Base-by-base conservation (phyloP, 2,113 vertebrate genomes). In the Etheostoma spectabile region DNA sequence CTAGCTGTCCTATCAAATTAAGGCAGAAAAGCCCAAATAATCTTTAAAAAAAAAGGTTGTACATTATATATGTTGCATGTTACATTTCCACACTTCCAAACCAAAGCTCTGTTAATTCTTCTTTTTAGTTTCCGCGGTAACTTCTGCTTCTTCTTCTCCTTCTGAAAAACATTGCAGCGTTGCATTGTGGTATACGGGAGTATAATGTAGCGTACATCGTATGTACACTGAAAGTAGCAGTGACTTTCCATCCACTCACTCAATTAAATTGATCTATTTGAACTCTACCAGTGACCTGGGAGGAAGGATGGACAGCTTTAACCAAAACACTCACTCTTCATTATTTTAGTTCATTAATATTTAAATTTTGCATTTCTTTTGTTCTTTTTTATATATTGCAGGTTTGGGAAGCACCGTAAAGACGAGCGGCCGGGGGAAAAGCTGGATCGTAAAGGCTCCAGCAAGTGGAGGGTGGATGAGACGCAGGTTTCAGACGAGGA, bases 401-500 rank as follows among this genome's bases (percentile, higher is more conserved):
- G 98, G 95, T 99, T 99, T 94, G 97, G 98, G 89, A 99, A 99
- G 94, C 94, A 99, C 94, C 96, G 98, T 65, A 99, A 99, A 93
- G 98, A 99, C 85, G 98, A 99, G 94, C 96, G 96, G 78, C 94
- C 93, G 51, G 98, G 92, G 0, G 95, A 97, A 49, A 98, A 97
- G 95, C 93, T 96, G 91, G 97, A 96, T 33, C 94, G 94, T 0
- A 96, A 94, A 86, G 95, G 94, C 56, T 96, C 96, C 57, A 94
- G 94, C 94, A 98, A 96, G 95, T 96, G 95, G 95, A 97, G 96
- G 94, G 83, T 90, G 8, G 97, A 98, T 93, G 97, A 99, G 86
- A 95, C 93, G 85, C 96, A 97, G 93, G 96, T 94, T 53, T 98
- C 97, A 21, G 97, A 99, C 79, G 98, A 99, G 92, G 98, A 99